Base-by-base conservation (phyloP, 2,888 invertebrate species). In the Diarsia brunnea region DNA sequence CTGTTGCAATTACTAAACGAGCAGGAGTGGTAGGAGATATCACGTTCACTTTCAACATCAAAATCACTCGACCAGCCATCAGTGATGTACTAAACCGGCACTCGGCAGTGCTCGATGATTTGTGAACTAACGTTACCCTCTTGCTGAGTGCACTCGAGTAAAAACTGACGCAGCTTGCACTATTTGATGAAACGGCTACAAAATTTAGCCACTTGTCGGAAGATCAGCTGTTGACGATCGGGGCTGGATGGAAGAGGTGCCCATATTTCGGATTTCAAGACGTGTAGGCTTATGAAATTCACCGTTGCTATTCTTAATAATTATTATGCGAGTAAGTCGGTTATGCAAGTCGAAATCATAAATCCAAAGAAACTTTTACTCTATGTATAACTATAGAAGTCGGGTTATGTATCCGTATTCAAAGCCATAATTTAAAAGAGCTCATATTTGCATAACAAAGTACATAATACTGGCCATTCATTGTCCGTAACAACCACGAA, bases 11-110 rank as follows among this genome's bases (percentile, higher is more conserved):
- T 78, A 87, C 78, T 55, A 85, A 74, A 60, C 27, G 7, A 47
- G 5, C 45, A 86, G 75, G 70, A 69, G 69, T 69, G 65, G 74
- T 55, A 79, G 79, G 68, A 82, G 75, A 77, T 83, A 67, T 47
- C 75, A 53, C 67, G 72, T 77, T 84, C 58, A 87, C 87, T 89
- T 90, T 90, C 86, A 85, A 88, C 85, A 88, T 27, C 55, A 65
- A 60, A 66, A 82, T 79, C 87, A 88, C 72, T 88, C 84, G 86
- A 88, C 86, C 89, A 85, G 85, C 49, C 16, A 58, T 16, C 16
- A 58, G 19, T 75, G 53, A 27, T 53, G 49, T 49, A 73, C 71
- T 69, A 65, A 78, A 71, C 72, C 60, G 38, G 19, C 58, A 38
- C 66, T 82, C 60, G 38, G 21, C 58, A 31, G 69, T 82, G 82